Evolutionary conservation across 2,888 invertebrate species (phyloP).

Genomic region (Antheraea assamensis): DNA sequence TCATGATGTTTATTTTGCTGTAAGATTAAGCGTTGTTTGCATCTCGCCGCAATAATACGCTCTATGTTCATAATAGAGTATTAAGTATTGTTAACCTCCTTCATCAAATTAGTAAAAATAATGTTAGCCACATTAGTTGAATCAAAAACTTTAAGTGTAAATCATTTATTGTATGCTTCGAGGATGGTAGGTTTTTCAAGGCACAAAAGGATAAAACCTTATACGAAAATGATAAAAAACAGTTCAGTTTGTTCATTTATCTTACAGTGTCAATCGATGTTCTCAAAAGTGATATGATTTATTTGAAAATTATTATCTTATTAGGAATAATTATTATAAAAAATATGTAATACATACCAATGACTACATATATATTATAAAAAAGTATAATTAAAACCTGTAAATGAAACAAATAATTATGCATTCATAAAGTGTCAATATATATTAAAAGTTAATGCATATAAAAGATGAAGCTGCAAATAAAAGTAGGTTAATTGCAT

Average conservation of each 20-base stretch:
- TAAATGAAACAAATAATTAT: not conserved
- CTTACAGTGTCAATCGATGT: not conserved
- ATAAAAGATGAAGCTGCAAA: slow-evolving; percentile 3
- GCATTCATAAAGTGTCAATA: slow-evolving; percentile 2
- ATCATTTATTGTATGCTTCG: too few relatives aligned
- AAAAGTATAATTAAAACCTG: not conserved
- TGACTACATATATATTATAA: not conserved
- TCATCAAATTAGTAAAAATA: not conserved
- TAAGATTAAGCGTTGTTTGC: slow-evolving; percentile 13
- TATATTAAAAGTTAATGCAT: not conserved
- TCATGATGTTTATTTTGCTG: slow-evolving; percentile 30
- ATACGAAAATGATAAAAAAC: too few relatives aligned
- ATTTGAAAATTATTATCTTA: too few relatives aligned
- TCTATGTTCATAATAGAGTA: not conserved
- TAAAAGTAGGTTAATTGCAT: slow-evolving; percentile 9
- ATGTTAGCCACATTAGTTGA: too few relatives aligned
- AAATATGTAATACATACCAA: too few relatives aligned
- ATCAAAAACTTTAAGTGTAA: too few relatives aligned
- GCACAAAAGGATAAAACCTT: too few relatives aligned
- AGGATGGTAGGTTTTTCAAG: too few relatives aligned
- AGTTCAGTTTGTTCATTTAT: too few relatives aligned
- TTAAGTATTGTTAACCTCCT: not conserved
- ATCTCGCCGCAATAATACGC: slow-evolving; percentile 19
- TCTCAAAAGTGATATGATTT: too few relatives aligned
- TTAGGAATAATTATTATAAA: too few relatives aligned